Evolutionary conservation across 1,140 invertebrate species (phyloP), one percentile per base, ranked within the genome.

Genomic region (Drosophila repletoides): DNA sequence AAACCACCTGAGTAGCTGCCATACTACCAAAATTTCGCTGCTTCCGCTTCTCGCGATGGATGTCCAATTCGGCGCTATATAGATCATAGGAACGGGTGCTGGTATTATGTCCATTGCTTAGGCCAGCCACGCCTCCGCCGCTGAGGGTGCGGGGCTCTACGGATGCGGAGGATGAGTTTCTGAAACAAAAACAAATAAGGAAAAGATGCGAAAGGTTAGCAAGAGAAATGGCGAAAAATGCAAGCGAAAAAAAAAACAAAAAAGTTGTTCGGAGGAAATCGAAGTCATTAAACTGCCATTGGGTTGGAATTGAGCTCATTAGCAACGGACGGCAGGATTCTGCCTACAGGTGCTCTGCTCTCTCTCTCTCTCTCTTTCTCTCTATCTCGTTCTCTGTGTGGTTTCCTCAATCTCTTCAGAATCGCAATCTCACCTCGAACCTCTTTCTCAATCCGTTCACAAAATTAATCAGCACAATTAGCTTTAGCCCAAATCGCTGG

Each of bases 11-110:
- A 7, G 93, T 76, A 5, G 92, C 92, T 2, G 94, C 93, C 92
- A 95, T 95, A 36, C 92, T 90, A 5, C 93, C 92, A 5, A 95
- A 91, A 77, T 95, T 94, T 36, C 93, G 92, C 72, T 95, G 94
- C 1, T 92, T 94, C 14, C 93, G 90, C 70, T 93, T 93, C 84
- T 95, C 94, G 36, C 93, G 93, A 9, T 83, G 74, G 1, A 94
- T 90, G 69, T 95, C 93, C 68, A 94, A 65, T 41, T 95, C 93
- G 26, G 92, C 91, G 29, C 94, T 94, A 56, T 93, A 92, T 10
- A 92, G 74, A 24, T 92, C 91, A 58, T 92, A 91, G 41, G 88
- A 84, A 0, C 81, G 68, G 10, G 46, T 36, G 17, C 49, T 58
- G 17, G 55, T 43, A 0, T 56, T 55, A 3, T 72, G 68, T 0